A percentile compares a stretch with the other conserved stretches of the same genome.
These are phyloP conservation scores for Dimorphilus gyrociliatus DNA, from an alignment of 2,888 invertebrate species.

Conservation along the genomic window DNA sequence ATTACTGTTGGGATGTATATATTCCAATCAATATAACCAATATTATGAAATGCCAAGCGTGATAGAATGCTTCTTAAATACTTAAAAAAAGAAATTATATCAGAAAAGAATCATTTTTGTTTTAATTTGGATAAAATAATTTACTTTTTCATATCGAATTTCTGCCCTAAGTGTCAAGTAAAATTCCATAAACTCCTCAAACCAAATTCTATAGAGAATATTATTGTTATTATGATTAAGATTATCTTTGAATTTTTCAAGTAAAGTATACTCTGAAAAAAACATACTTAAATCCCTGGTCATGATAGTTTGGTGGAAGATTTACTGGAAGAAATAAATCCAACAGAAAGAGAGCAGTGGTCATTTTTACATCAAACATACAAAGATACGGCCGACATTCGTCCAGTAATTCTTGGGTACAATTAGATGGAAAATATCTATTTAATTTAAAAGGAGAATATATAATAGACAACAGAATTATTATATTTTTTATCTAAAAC, in stretches of 20 bases:
- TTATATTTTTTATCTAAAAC: too few species aligned
- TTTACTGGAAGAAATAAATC: conserved; percentile 60
- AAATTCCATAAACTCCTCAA: conserved; percentile 56
- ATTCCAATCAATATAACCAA: conserved; percentile 72
- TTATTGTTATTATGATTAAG: conserved; percentile 3
- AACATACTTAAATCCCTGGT: conserved; percentile 44
- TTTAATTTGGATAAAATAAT: conserved; percentile 1
- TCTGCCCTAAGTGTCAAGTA: too few species aligned
- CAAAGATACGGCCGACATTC: conserved; percentile 62
- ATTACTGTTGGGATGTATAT: conserved; percentile 53
- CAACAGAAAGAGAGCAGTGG: conserved; percentile 42
- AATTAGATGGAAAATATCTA: conserved; percentile 39
- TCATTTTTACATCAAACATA: conserved; percentile 46
- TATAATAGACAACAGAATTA: neutral
- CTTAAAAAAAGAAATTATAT: conserved; percentile 38
- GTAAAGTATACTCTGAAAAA: neutral
- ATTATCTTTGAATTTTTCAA: neutral
- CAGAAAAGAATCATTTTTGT: conserved; percentile 6
- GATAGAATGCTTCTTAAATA: conserved; percentile 54
- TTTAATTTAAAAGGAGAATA: conserved; percentile 1
- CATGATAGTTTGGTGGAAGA: conserved; percentile 44
- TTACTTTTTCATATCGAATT: too few species aligned
- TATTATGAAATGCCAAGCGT: conserved; percentile 53
- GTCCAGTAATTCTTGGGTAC: conserved; percentile 69
- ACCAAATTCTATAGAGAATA: conserved; percentile 49